Conservation (phyloP, 2,113 vertebrate species). For the Sakesphorus luctuosus region DNA sequence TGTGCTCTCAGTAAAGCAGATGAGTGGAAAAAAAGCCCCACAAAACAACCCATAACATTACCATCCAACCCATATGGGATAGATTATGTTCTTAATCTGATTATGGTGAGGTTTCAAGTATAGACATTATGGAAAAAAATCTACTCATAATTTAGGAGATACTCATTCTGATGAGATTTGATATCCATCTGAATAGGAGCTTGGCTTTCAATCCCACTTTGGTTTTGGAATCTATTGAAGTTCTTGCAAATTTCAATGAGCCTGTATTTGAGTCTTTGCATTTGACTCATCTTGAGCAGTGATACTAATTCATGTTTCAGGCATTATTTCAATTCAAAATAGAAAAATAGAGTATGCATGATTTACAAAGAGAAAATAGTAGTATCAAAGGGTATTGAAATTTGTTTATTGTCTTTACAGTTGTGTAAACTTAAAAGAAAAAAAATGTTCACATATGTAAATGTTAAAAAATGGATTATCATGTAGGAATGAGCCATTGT, state of each 20-base stretch:
- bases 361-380: not conserved
- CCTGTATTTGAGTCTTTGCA: not conserved
- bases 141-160: not conserved
- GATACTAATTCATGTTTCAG: not conserved
- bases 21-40: not conserved
- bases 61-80: not conserved
- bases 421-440: not conserved
- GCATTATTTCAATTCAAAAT: slow-evolving; percentile 17
- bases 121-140: not conserved
- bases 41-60: not conserved
- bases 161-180: not conserved
- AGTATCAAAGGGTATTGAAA: slow-evolving; percentile 10
- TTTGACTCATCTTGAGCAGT: not conserved
- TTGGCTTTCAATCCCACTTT: not conserved
- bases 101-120: not conserved
- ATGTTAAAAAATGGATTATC: not conserved
- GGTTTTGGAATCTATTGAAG: not conserved
- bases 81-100: not conserved
- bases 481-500: not conserved
- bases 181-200: not conserved
- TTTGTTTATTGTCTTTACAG: not conserved
- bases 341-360: not conserved
- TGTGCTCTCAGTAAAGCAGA: not conserved
- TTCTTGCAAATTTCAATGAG: not conserved
- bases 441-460: not conserved